Conservation (phyloP, 2,888 invertebrate species). For the Platyscelio sp. region DNA sequence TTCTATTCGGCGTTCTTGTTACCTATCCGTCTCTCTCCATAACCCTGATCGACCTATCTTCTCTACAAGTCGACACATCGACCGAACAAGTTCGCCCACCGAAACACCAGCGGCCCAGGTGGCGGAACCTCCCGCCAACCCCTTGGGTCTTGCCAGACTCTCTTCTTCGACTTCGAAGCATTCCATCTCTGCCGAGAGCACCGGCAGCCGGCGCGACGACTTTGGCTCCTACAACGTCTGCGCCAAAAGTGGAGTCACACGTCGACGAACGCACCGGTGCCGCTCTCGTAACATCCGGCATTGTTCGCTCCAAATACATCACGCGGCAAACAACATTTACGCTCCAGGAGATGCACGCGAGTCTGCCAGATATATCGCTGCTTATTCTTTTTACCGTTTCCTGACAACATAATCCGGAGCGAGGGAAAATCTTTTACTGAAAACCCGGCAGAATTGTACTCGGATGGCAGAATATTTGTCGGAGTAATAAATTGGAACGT, state of each 20-base stretch:
- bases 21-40: background rate
- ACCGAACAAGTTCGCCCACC: conserved; percentile 71
- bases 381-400: too few relatives aligned
- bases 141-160: conserved; percentile 7
- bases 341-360: too few relatives aligned
- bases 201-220: conserved; percentile 58
- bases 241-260: conserved; percentile 59
- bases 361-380: too few relatives aligned
- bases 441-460: too few relatives aligned
- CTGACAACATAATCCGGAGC: too few relatives aligned
- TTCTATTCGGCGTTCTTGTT: too few relatives aligned
- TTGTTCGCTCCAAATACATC: conserved; percentile 53
- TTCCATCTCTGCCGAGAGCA: conserved; percentile 66
- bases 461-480: background rate
- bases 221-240: conserved; percentile 31
- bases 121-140: conserved; percentile 26
- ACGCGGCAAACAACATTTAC: conserved; percentile 55
- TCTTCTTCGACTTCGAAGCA: conserved; percentile 61
- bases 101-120: conserved; percentile 50
- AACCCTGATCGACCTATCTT: conserved; percentile 77
- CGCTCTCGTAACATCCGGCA: conserved; percentile 42
- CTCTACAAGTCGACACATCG: conserved; percentile 79
- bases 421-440: background rate
- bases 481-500: background rate
- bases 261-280: conserved; percentile 38